phyloP scores from a whole-genome alignment of 1,140 invertebrate genomes.

The Cephus cinctus region DNA sequence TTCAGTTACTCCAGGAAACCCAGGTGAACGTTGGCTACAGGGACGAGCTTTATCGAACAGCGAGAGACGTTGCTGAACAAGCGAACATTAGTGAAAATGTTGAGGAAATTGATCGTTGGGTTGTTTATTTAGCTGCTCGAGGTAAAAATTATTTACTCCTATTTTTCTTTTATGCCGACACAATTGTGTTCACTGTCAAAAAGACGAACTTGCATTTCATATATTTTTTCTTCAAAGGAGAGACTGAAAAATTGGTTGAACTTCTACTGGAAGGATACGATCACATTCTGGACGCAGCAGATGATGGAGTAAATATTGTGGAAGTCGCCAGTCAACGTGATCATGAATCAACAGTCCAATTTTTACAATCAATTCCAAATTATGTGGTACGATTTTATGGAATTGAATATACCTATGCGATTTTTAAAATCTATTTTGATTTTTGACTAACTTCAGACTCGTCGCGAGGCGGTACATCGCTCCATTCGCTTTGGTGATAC shows the following conservation, averaged over 20 bases:
- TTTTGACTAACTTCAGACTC: conserved; percentile 57
- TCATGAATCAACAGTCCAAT: conserved; percentile 64
- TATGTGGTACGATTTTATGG: conserved; percentile 65
- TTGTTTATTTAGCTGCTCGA: conserved; percentile 72
- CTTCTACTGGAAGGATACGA: conserved; percentile 83
- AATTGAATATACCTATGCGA: background rate
- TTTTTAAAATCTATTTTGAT: conserved; percentile 10
- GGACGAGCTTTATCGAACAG: conserved; percentile 81
- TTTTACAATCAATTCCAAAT: conserved; percentile 65
- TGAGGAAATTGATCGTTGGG: conserved; percentile 76
- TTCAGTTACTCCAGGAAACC: conserved; percentile 74
- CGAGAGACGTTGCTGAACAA: conserved; percentile 80
- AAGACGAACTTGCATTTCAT: too few species aligned
- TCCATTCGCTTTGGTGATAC: conserved; percentile 69
- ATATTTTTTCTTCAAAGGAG: conserved; percentile 58
- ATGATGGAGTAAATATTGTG: conserved; percentile 66
- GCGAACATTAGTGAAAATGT: conserved; percentile 78
- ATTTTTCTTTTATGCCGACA: conserved; percentile 11
- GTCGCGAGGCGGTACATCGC: conserved; percentile 73
- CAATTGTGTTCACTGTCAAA: too few species aligned
- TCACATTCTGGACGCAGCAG: conserved; percentile 77
- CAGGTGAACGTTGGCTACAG: conserved; percentile 75
- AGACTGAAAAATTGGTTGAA: conserved; percentile 73
- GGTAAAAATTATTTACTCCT: conserved; percentile 54
- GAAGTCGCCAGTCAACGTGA: conserved; percentile 67